phyloP scores from a whole-genome alignment of 2,888 invertebrate genomes.

The Morpho helenor region DNA sequence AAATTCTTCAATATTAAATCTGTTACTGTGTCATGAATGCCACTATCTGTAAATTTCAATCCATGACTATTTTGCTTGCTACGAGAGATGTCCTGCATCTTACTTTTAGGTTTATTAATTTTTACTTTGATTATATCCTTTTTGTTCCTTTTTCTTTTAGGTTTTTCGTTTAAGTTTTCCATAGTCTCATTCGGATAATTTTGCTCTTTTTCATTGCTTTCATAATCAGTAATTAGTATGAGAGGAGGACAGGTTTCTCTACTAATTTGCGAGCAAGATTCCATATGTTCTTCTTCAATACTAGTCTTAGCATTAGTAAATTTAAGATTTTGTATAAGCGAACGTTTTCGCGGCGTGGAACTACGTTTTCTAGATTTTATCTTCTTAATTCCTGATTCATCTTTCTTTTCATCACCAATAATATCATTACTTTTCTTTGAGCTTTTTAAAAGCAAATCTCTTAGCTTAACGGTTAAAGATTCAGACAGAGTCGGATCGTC shows the following conservation, averaged over 20 bases:
- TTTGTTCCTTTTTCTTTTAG: conserved; percentile 40
- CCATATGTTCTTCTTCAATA: conserved; percentile 53
- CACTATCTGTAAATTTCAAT: conserved; percentile 37
- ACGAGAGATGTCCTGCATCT: conserved; percentile 28
- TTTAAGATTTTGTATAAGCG: conserved; percentile 20
- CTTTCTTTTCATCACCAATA: conserved; percentile 32
- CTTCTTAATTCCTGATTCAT: conserved; percentile 26
- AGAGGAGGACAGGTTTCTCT: conserved; percentile 55
- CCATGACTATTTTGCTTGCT: conserved; percentile 10
- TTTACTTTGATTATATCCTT: conserved; percentile 68
- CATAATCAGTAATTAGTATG: conserved; percentile 26
- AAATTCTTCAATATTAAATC: conserved; percentile 35
- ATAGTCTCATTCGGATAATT: conserved; percentile 20
- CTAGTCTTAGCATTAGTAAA: conserved; percentile 32
- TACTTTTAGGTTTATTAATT: conserved; percentile 51
- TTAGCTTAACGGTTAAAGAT: conserved; percentile 49
- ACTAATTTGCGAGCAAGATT: conserved; percentile 42
- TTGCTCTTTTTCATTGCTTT: conserved; percentile 29
- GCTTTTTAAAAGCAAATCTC: conserved; percentile 57
- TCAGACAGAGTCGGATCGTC: conserved; percentile 46
- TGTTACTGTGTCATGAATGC: conserved; percentile 50
- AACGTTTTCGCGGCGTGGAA: conserved; percentile 34
- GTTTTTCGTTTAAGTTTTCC: conserved; percentile 21
- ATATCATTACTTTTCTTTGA: conserved; percentile 46
- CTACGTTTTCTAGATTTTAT: conserved; percentile 31